Base-by-base conservation (phyloP, 2,797 vertebrate species). In the Jordanella pulchra region DNA sequence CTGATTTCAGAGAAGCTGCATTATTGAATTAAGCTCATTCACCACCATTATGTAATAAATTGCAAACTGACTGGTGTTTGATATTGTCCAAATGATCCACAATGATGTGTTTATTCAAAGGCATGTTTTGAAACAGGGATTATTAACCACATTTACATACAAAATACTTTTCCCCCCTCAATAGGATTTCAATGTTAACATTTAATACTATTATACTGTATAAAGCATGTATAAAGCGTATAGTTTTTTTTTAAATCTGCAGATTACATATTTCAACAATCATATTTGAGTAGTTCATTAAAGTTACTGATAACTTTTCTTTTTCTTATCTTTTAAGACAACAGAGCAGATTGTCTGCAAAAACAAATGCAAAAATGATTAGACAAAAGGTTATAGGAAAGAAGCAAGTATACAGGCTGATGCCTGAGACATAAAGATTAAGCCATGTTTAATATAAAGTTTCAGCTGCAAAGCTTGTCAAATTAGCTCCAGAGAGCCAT, bases 11-110 rank as follows among this genome's bases (percentile, higher is more conserved):
- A 54, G 54, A 82, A 70, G 74, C 55, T 30, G 70, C 76, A 65
- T 50, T 48, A 84, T 78, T 70, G 77, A 67, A 85, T 85, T 73
- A 68, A 39, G 73, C 66, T 76, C 50, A 77, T 85, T 70, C 65
- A 66, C 75, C 53, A 25, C 60, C 73, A 75, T 67, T 69, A 76
- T 75, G 71, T 68, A 79, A 64, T 76, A 73, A 67, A 61, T 79
- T 56, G 56, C 75, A 45, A 35, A 61, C 73, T 50, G 42, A 61
- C 73, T 61, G 12, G 17, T 69, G 35, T 75, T 54, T 64, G 23
- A 28, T 28, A 1, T 50, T 23, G 7, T 67, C 47, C 71, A 76
- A 65, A 77, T 28, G 0, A 69, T 42, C 21, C 63, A 47, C 53
- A 75, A 72, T 45, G 67, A 78, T 65, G 61, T 58, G 23, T 35